These are phyloP conservation scores for Ptychochromis oligacanthus DNA, from an alignment of 2,113 vertebrate genomes.

Conservation along the genomic window DNA sequence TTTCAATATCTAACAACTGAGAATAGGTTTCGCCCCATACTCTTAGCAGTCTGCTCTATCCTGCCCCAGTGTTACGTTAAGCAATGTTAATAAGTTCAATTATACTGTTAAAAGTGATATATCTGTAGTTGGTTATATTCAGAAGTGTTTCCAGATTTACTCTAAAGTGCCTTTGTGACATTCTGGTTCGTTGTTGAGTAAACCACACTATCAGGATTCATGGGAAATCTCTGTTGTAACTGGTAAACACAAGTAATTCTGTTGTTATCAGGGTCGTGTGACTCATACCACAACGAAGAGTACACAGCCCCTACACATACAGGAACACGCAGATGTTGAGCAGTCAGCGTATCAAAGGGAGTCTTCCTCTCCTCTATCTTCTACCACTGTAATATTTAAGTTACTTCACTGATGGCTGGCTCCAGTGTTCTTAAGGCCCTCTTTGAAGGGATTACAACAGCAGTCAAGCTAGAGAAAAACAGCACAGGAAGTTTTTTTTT, in stretches of 20 bases:
- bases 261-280: not conserved
- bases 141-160: not conserved
- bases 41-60: no score
- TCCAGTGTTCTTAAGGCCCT: conserved; percentile 31
- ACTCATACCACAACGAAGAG: not conserved
- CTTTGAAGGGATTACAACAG: conserved; percentile 39
- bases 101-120: not conserved
- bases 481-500: conserved; percentile 45
- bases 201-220: no score
- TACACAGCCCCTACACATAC: not conserved
- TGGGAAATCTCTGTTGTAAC: not conserved
- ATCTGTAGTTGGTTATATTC: not conserved
- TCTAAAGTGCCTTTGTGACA: not conserved
- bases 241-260: no score
- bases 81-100: not conserved
- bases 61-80: no score
- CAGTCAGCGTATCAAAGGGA: not conserved
- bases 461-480: conserved; percentile 30
- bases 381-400: conserved; percentile 24
- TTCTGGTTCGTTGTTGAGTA: not conserved
- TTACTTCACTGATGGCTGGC: conserved; percentile 21
- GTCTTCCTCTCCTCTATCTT: not conserved
- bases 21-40: no score
- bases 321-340: not conserved
- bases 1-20: no score